These are phyloP conservation scores for Herpailurus yagouaroundi DNA, from an alignment of 2,113 vertebrate species.

Conservation along the genomic window DNA sequence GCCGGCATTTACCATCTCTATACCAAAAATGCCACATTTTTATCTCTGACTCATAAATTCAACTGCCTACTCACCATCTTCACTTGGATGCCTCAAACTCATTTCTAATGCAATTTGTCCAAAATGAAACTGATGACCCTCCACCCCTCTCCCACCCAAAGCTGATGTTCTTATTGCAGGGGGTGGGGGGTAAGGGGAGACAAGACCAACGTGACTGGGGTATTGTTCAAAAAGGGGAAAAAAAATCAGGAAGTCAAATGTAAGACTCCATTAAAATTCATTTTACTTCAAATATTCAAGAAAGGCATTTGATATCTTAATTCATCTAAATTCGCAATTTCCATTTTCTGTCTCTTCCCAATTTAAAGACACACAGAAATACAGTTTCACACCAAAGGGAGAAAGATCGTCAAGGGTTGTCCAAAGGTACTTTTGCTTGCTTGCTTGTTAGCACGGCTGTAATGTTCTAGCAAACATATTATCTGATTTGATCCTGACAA, in stretches of 20 bases:
- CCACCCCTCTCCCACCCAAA: neutral
- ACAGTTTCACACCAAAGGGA: constrained; percentile 12
- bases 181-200: fast-evolving
- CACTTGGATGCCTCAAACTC: constrained; percentile 50
- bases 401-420: neutral
- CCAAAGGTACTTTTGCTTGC: neutral
- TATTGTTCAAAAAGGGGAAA: neutral
- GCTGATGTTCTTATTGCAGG: neutral
- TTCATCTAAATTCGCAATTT: constrained; percentile 15
- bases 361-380: neutral
- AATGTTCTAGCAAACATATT: neutral
- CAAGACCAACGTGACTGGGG: neutral
- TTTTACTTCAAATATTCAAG: constrained; percentile 39
- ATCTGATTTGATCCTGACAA: neutral
- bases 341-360: neutral
- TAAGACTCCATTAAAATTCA: constrained; percentile 12
- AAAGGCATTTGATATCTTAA: neutral
- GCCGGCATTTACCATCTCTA: constrained; percentile 41
- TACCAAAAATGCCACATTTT: constrained; percentile 56
- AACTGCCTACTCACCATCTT: constrained; percentile 69
- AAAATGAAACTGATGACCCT: constrained; percentile 45
- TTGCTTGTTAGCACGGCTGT: neutral
- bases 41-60: constrained; percentile 71
- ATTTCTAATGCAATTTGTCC: constrained; percentile 51
- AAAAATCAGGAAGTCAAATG: neutral